These are phyloP conservation scores for Balanococcus diminutus DNA, from an alignment of 2,888 invertebrate species.

Conservation along the genomic window DNA sequence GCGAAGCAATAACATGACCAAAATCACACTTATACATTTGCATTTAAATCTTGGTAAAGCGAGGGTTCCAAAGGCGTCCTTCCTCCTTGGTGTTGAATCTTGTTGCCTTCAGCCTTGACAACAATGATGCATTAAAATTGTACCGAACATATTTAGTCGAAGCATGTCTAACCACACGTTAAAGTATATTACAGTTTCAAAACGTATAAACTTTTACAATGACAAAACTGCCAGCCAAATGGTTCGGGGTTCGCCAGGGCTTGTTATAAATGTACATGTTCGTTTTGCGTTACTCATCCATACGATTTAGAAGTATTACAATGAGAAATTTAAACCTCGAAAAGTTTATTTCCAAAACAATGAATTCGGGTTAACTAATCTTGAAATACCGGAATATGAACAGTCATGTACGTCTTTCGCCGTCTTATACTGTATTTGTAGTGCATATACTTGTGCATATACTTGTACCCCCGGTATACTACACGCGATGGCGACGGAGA, in stretches of 20 bases:
- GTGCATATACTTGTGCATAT: not conserved
- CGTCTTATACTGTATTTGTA: too few species aligned
- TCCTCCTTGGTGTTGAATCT: not conserved
- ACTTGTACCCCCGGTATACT: not conserved
- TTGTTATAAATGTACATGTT: constrained; percentile 17
- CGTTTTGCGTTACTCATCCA: not conserved
- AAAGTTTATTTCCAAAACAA: constrained; percentile 43
- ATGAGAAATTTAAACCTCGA: constrained; percentile 43
- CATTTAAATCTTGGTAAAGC: not conserved
- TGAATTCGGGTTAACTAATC: constrained; percentile 43
- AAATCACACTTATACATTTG: constrained; percentile 14
- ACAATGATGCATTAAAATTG: constrained; percentile 8
- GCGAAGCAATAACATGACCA: constrained; percentile 1
- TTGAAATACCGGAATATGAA: constrained; percentile 43
- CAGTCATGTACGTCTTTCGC: constrained; percentile 32
- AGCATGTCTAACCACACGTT: constrained; percentile 17
- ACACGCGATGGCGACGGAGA: too few species aligned
- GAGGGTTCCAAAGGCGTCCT: not conserved
- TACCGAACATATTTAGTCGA: constrained; percentile 15
- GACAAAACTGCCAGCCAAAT: not conserved
- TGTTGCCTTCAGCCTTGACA: not conserved
- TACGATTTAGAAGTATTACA: not conserved
- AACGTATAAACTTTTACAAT: constrained; percentile 17
- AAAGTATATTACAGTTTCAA: constrained; percentile 9
- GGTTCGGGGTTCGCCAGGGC: not conserved